These are phyloP conservation scores for Pegoplata infirma DNA, from an alignment of 2,888 invertebrate genomes.

Conservation along the genomic window DNA sequence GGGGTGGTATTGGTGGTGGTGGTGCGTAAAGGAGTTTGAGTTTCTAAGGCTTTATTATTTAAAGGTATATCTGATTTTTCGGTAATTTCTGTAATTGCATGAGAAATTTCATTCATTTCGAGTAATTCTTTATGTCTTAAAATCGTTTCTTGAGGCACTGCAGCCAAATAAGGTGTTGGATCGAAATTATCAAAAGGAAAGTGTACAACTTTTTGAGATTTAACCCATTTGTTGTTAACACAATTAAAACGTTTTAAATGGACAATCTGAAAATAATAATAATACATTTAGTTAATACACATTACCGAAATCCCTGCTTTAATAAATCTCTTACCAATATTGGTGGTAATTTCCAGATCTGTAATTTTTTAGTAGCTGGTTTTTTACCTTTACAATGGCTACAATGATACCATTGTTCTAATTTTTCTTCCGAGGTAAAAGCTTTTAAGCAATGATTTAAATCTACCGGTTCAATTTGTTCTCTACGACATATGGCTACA, in stretches of 20 bases:
- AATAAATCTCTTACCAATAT: slow-evolving; percentile 82
- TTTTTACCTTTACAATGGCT: slow-evolving; percentile 89
- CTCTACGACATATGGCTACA: slow-evolving; percentile 83
- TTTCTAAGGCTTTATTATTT: slow-evolving; percentile 32
- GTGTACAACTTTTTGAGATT: slow-evolving; percentile 94
- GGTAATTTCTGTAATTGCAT: slow-evolving; percentile 33
- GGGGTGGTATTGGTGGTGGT: too few species aligned
- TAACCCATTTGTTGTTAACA: slow-evolving; percentile 94
- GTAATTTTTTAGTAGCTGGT: slow-evolving; percentile 92
- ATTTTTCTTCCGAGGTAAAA: slow-evolving; percentile 91
- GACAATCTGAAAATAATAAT: slow-evolving; percentile 83
- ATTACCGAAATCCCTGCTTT: too few species aligned
- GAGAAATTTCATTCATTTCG: slow-evolving; percentile 72
- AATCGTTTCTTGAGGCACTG: slow-evolving; percentile 88
- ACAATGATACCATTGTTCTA: slow-evolving; percentile 93
- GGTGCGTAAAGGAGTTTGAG: slow-evolving; percentile 30
- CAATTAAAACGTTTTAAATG: slow-evolving; percentile 95
- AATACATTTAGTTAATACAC: neutral
- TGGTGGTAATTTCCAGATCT: slow-evolving; percentile 94
- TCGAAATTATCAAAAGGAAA: slow-evolving; percentile 93
- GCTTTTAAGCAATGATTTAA: slow-evolving; percentile 91
- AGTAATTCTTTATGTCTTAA: slow-evolving; percentile 82
- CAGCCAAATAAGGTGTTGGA: slow-evolving; percentile 90
- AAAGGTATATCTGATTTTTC: slow-evolving; percentile 36
- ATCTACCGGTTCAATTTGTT: slow-evolving; percentile 90